Evolutionary conservation across 2,797 vertebrate species (phyloP).

Genomic region (Enteromius thamalakanensis): DNA sequence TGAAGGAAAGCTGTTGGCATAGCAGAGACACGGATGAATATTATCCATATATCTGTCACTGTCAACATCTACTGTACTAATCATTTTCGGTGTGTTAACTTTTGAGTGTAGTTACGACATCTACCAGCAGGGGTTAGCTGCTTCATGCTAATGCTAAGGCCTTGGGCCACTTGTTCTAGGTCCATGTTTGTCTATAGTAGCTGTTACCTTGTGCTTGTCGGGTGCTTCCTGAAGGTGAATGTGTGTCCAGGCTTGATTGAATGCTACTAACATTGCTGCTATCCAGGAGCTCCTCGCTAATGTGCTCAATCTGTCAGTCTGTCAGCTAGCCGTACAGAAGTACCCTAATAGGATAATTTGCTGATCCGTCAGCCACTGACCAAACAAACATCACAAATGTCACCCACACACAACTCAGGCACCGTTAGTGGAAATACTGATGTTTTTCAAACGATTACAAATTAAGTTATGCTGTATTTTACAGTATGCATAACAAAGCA

Average conservation of each 20-base stretch:
- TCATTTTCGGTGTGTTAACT: not conserved
- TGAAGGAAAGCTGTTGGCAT: not conserved
- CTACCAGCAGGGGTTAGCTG: constrained; percentile 1
- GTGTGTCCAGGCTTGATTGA: constrained; percentile 21
- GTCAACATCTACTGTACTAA: not conserved
- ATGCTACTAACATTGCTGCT: not conserved
- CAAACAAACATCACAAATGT: constrained; percentile 38
- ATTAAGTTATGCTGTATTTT: not conserved
- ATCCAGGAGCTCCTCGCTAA: not conserved
- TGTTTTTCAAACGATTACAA: not conserved
- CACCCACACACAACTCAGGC: not conserved
- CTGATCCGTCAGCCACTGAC: constrained; percentile 9
- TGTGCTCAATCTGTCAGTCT: constrained; percentile 29
- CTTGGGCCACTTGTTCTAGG: not conserved
- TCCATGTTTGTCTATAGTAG: not conserved
- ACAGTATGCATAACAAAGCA: not conserved
- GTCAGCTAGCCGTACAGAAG: not conserved
- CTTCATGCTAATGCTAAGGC: not conserved
- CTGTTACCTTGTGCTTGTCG: not conserved
- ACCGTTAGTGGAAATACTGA: not conserved
- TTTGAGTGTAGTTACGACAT: not conserved
- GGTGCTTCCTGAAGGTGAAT: not conserved
- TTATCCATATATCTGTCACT: not conserved
- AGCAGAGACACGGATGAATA: not conserved
- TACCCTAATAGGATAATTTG: constrained; percentile 39